These are phyloP conservation scores for Thymelicus acteon DNA, from an alignment of 2,888 invertebrate genomes.

Conservation along the genomic window DNA sequence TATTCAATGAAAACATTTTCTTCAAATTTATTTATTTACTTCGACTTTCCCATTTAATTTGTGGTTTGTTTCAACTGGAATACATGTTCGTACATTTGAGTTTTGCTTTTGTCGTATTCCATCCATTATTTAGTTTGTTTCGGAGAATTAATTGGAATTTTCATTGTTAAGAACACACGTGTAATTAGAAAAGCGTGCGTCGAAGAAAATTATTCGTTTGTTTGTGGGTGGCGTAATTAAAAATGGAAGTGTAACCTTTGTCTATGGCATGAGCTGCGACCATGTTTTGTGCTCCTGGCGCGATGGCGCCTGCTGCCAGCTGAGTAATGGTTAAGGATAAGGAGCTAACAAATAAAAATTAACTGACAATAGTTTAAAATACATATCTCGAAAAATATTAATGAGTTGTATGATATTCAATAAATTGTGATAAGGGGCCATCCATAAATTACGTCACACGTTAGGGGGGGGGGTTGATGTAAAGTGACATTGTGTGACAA, in stretches of 20 bases:
- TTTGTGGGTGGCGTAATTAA: slow-evolving; percentile 51
- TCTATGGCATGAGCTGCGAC: slow-evolving; percentile 36
- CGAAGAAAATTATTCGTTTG: slow-evolving; percentile 60
- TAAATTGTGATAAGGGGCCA: too few species aligned
- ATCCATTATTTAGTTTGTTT: slow-evolving; percentile 63
- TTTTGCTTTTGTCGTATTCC: slow-evolving; percentile 61
- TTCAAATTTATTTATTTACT: slow-evolving; percentile 69
- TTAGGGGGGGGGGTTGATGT: too few species aligned
- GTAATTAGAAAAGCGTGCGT: slow-evolving; percentile 68
- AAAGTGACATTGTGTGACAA: too few species aligned
- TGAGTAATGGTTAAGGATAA: not conserved
- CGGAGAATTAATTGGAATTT: slow-evolving; percentile 75
- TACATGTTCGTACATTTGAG: slow-evolving; percentile 51
- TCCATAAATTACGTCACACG: too few species aligned
- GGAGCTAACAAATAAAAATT: not conserved
- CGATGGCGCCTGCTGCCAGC: too few species aligned
- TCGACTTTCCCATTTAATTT: slow-evolving; percentile 70
- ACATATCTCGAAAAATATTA: not conserved
- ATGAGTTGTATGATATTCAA: too few species aligned
- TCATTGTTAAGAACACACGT: slow-evolving; percentile 70
- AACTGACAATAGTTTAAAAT: not conserved
- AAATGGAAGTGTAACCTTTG: slow-evolving; percentile 47
- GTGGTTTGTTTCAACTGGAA: slow-evolving; percentile 62
- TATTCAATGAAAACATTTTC: slow-evolving; percentile 49
- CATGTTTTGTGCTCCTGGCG: slow-evolving; percentile 5